Conservation (phyloP, 2,113 vertebrate species). For the Psophia crepitans region DNA sequence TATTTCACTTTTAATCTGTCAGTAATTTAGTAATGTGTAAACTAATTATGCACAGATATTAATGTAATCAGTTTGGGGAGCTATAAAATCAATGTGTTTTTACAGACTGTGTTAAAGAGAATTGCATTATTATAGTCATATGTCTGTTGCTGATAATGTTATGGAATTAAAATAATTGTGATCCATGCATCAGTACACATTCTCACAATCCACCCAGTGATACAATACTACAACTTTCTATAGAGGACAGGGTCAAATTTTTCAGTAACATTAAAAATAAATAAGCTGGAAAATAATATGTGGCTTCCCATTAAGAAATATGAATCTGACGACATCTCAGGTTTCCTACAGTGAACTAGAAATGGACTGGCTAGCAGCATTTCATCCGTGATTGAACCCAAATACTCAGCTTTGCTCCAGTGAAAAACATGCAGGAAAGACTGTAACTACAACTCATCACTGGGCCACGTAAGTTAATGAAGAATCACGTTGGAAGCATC, state of each 20-base stretch:
- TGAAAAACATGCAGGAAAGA: background rate
- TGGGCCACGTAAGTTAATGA: background rate
- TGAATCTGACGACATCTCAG: background rate
- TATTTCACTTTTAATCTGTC: constrained; percentile 99
- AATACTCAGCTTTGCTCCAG: background rate
- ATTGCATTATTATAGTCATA: constrained; percentile 85
- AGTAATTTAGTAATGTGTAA: constrained; percentile 99
- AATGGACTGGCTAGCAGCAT: background rate
- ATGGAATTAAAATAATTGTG: constrained; percentile 83
- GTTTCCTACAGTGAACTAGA: background rate
- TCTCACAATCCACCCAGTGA: background rate
- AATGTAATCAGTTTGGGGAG: constrained; percentile 95
- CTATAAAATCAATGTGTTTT: constrained; percentile 98
- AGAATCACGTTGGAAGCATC: background rate
- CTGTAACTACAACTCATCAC: background rate
- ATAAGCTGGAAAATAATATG: background rate
- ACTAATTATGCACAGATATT: constrained; percentile 99
- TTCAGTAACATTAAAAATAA: background rate
- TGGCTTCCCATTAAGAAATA: background rate
- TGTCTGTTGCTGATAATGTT: constrained; percentile 86
- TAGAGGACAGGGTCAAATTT: background rate
- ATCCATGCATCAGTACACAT: constrained; percentile 73
- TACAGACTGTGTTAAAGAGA: constrained; percentile 87
- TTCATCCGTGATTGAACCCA: background rate
- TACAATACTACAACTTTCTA: background rate